phyloP scores from a whole-genome alignment of 2,888 invertebrate species.

The Petrolisthes manimaculis region DNA sequence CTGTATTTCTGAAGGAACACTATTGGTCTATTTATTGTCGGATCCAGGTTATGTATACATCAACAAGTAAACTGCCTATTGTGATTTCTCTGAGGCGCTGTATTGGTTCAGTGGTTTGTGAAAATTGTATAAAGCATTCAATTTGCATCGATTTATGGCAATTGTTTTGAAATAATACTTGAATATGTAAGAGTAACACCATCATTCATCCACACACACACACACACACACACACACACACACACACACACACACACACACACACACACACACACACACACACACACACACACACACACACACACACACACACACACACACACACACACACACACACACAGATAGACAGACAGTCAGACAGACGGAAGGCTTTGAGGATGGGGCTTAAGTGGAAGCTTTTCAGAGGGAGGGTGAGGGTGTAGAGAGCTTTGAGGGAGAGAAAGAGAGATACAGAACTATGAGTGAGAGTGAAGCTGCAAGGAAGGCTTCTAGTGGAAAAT shows the following conservation, averaged over 20 bases:
- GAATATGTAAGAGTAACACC: not conserved
- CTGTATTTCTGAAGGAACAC: no score
- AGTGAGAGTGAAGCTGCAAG: no score
- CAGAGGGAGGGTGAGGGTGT: not conserved
- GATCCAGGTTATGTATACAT: no score
- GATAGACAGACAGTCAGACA: not conserved
- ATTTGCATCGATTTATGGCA: no score
- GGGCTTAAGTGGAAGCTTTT: not conserved
- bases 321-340: not conserved
- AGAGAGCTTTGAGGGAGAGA: not conserved
- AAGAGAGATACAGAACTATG: not conserved
- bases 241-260: not conserved
- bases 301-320: not conserved
- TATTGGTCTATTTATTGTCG: no score
- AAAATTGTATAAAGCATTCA: no score
- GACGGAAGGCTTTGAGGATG: not conserved
- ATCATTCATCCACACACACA: not conserved
- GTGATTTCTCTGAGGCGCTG: not conserved
- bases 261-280: not conserved
- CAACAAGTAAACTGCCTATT: not conserved
- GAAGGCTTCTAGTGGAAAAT: no score
- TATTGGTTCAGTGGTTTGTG: no score
- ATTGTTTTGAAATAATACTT: no score
- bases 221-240: conserved; percentile 4
- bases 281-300: conserved; percentile 4